These are phyloP conservation scores for Mantis religiosa DNA, from an alignment of 2,888 invertebrate species.

Conservation along the genomic window DNA sequence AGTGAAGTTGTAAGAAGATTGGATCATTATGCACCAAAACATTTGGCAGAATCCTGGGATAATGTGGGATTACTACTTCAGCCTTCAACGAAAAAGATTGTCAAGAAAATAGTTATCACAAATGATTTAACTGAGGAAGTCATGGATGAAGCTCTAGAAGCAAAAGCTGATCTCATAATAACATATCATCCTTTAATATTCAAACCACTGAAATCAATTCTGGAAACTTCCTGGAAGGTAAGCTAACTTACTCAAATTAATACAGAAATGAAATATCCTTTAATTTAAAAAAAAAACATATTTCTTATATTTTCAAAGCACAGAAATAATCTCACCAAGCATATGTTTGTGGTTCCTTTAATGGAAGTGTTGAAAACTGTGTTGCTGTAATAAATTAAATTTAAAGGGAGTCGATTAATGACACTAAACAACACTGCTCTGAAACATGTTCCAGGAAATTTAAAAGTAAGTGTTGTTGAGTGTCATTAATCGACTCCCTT, in stretches of 20 bases:
- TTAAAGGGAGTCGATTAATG: too few species aligned
- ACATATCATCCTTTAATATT: conserved; percentile 97
- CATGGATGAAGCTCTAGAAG: conserved; percentile 69
- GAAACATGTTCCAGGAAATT: too few species aligned
- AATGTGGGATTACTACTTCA: conserved; percentile 91
- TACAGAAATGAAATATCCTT: background rate
- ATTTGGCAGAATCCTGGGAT: conserved; percentile 84
- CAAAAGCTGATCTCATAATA: conserved; percentile 72
- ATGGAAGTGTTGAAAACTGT: too few species aligned
- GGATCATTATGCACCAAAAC: conserved; percentile 64
- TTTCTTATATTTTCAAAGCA: too few species aligned
- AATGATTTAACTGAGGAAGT: conserved; percentile 91
- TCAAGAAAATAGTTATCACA: conserved; percentile 72
- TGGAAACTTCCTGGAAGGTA: conserved; percentile 63
- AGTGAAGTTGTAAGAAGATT: conserved; percentile 55
- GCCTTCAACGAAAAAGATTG: conserved; percentile 56
- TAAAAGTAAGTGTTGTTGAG: too few species aligned
- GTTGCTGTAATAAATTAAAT: too few species aligned
- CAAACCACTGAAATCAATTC: conserved; percentile 72
- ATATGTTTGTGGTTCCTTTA: too few species aligned
- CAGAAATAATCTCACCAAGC: too few species aligned
- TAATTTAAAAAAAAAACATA: too few species aligned
- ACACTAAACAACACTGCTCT: too few species aligned
- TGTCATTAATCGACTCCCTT: too few species aligned
- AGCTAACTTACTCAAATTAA: background rate